Evolutionary conservation across 2,888 invertebrate genomes (phyloP).

Genomic region (Scaptomyza polygonia): DNA sequence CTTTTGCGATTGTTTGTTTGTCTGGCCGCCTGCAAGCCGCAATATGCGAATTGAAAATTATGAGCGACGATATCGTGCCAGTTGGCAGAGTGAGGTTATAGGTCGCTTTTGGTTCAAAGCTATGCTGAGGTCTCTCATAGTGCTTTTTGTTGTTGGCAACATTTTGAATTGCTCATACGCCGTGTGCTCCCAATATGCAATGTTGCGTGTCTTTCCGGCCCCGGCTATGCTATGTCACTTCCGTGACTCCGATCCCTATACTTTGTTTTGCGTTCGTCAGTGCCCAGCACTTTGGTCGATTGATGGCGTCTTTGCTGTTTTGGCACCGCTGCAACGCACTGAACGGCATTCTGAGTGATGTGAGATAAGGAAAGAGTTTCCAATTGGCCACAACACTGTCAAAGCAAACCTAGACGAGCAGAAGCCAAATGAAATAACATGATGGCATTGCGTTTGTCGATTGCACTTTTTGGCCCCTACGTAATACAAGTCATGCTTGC

Average conservation of each 20-base stretch:
- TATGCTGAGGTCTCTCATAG: background rate
- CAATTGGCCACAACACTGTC: constrained; percentile 65
- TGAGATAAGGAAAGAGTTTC: constrained; percentile 42
- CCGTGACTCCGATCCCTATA: constrained; percentile 33
- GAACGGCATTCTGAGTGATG: constrained; percentile 50
- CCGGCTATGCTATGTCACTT: constrained; percentile 47
- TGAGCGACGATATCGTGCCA: constrained; percentile 66
- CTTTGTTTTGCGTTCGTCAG: constrained; percentile 15
- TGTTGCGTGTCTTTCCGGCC: constrained; percentile 72
- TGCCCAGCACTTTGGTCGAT: constrained; percentile 61
- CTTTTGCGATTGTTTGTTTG: constrained; percentile 36
- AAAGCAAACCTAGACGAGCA: constrained; percentile 49
- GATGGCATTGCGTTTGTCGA: constrained; percentile 46
- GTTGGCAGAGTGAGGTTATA: constrained; percentile 27
- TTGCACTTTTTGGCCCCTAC: constrained; percentile 24
- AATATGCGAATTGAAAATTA: constrained; percentile 70
- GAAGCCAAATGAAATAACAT: constrained; percentile 21
- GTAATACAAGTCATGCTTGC: constrained; percentile 42
- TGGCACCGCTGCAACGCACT: constrained; percentile 28
- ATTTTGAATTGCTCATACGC: constrained; percentile 72
- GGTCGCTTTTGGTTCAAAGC: constrained; percentile 6
- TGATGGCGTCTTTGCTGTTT: constrained; percentile 64
- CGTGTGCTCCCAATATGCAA: constrained; percentile 75
- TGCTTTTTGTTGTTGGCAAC: constrained; percentile 43
- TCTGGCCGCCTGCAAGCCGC: constrained; percentile 46